Percentiles rank a stretch among this genome's conserved stretches.
phyloP scores from a whole-genome alignment of 2,888 invertebrate species.

The Oegoconia quadripuncta region DNA sequence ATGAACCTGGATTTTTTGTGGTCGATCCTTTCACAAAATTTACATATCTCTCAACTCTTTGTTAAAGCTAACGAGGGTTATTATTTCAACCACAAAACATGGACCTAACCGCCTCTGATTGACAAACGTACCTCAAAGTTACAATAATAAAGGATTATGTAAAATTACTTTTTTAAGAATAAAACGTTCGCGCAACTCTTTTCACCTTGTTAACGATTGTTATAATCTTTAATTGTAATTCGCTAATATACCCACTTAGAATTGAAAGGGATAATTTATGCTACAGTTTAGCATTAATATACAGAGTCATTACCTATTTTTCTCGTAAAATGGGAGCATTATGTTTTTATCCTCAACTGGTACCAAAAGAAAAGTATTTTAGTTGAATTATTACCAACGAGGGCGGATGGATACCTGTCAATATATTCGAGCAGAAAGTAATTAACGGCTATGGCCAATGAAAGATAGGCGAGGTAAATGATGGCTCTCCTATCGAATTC shows the following conservation, averaged over 20 bases:
- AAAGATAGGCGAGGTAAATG: conserved; percentile 54
- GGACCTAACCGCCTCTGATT: conserved; percentile 62
- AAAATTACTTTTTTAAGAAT: conserved; percentile 36
- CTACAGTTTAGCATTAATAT: not conserved
- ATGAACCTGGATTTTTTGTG: conserved; percentile 64
- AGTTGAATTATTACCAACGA: conserved; percentile 5
- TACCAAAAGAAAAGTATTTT: not conserved
- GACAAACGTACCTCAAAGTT: conserved; percentile 52
- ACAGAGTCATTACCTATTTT: conserved; percentile 6
- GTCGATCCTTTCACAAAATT: conserved; percentile 62
- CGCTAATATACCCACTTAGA: conserved; percentile 26
- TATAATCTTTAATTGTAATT: conserved; percentile 47
- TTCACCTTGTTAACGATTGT: conserved; percentile 61
- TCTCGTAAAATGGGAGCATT: conserved; percentile 6
- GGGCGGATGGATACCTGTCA: conserved; percentile 17
- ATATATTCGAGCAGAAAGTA: conserved; percentile 33
- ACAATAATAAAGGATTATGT: conserved; percentile 50
- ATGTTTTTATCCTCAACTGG: conserved; percentile 1
- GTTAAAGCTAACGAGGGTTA: conserved; percentile 67
- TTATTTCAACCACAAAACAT: conserved; percentile 73
- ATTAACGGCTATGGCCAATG: conserved; percentile 58
- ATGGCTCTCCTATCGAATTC: conserved; percentile 64
- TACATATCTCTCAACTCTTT: conserved; percentile 69
- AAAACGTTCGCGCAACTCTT: conserved; percentile 43
- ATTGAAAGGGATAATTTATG: conserved; percentile 3